Evolutionary conservation across 2,797 vertebrate genomes (phyloP).

Genomic region (Emys orbicularis): DNA sequence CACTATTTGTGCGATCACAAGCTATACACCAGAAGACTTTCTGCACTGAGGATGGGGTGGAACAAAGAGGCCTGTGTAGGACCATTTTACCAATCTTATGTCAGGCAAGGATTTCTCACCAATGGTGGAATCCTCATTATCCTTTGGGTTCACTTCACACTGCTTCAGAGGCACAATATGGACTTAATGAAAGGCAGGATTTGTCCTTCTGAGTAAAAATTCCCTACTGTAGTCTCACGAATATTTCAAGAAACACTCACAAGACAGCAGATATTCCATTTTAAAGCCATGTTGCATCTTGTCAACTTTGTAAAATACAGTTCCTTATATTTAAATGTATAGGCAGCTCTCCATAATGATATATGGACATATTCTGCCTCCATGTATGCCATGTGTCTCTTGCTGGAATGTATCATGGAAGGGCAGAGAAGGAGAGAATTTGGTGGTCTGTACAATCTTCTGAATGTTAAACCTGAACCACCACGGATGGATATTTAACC

Average conservation of each 20-base stretch:
- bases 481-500: not conserved
- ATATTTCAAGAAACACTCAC: accelerated
- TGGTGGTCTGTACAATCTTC: not conserved
- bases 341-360: accelerated
- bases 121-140: accelerated
- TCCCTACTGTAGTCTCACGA: accelerated
- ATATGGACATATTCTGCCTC: not conserved
- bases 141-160: too few species aligned
- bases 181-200: accelerated
- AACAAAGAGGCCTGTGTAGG: not conserved
- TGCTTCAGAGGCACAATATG: too few species aligned
- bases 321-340: not conserved
- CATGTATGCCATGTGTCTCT: accelerated
- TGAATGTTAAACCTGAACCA: not conserved
- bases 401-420: not conserved
- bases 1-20: not conserved
- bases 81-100: not conserved
- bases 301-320: not conserved
- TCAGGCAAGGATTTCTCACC: accelerated
- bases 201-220: accelerated
- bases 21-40: too few species aligned
- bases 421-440: not conserved
- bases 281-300: not conserved
- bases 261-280: not conserved
- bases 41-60: accelerated